Base-by-base conservation (phyloP, 2,888 invertebrate genomes). In the Morpho achilles region DNA sequence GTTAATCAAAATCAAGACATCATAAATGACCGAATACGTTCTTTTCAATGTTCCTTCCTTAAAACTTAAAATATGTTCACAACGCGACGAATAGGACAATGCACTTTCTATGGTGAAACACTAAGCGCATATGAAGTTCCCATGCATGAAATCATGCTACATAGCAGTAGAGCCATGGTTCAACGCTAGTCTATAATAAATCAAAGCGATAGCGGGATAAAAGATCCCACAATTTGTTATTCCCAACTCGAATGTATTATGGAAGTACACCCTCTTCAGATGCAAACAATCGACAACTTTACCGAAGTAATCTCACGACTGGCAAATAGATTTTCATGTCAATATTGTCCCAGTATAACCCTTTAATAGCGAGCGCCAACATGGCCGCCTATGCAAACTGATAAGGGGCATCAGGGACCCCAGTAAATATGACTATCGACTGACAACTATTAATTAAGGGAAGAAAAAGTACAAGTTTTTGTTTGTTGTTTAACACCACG, bases 361-460 rank as follows among this genome's bases (percentile, higher is more conserved):
- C 68, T 69, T 68, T 69, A 68, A 67, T 67, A 68, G 65, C 63
- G 60, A 59, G 61, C 56, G 62, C 62, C 65, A 68, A 71, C 70
- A 71, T 64, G 59, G 62, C 67, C 62, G 68, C 69, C 71, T 70
- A 67, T 67, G 62, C 69, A 68, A 68, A 70, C 67, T 56, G 65
- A 65, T 63, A 63, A 58, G 59, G 56, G 50, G 73, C 59, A n/a
- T 46, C 72, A 68, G 73, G 65, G 69, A 70, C 77, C 76, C 78
- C 67, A 53, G 74, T 77, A 82, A 82, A 82, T 79, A 61, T 61
- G 61, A 82, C 79, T 77, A 78, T 78, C 73, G 68, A 72, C 73
- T 82, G 78, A 78, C 82, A 74, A 72, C 76, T 81, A 85, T 82
- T 84, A 82, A 84, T 84, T 83, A 83, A 70, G 69, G 62, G 62